These are phyloP conservation scores for Hippocampus kuda DNA, from an alignment of 2,797 vertebrate genomes.

Conservation along the genomic window DNA sequence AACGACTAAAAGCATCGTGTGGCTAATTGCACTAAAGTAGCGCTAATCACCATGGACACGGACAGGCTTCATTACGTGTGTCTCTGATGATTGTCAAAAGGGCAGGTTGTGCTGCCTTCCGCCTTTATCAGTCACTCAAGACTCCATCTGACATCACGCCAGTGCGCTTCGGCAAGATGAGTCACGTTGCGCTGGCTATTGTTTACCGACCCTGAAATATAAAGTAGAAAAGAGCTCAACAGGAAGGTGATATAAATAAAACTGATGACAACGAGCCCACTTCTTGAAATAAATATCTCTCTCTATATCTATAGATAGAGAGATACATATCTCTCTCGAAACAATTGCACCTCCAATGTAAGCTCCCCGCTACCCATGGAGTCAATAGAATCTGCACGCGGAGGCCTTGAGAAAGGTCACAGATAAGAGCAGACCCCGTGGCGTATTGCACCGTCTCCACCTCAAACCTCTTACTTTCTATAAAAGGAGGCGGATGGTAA, in stretches of 20 bases:
- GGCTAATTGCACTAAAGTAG: neutral
- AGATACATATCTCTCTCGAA: neutral
- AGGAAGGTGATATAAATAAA: neutral
- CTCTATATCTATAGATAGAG: neutral
- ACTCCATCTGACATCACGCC: neutral
- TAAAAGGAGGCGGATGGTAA: constrained; percentile 9
- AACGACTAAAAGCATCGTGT: neutral
- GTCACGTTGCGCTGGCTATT: neutral
- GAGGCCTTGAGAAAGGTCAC: constrained; percentile 57
- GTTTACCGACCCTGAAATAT: neutral
- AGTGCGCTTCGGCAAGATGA: neutral
- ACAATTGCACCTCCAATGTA: neutral
- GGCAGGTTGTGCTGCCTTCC: neutral
- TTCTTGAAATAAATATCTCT: neutral
- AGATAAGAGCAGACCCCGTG: constrained; percentile 44
- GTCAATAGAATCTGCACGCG: constrained; percentile 57
- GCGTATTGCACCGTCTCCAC: constrained; percentile 8
- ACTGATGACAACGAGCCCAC: neutral
- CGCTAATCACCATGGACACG: neutral
- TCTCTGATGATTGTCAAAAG: neutral
- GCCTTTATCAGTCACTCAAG: neutral
- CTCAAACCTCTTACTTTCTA: constrained; percentile 16
- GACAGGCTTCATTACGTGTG: neutral
- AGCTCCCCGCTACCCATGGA: constrained; percentile 34
- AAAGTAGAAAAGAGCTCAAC: neutral